Evolutionary conservation across 2,113 vertebrate species (phyloP), one percentile per base, ranked within the genome.

Genomic region (Archocentrus centrarchus): DNA sequence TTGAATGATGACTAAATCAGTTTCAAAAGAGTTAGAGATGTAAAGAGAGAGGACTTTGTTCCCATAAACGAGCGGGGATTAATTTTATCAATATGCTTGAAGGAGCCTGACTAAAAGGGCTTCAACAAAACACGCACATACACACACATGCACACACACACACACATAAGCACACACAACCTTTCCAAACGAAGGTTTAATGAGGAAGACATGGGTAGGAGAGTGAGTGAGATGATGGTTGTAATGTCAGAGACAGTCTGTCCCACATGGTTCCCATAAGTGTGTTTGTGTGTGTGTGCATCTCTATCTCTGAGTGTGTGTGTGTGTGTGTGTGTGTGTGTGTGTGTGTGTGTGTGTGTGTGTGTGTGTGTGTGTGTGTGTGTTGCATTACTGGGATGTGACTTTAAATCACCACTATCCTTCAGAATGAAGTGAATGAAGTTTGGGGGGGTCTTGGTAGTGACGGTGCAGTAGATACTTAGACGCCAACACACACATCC

Each of bases 251-350:
- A 95, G 92, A 95, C 96, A 96, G 96, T 95, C 93, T 91, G 92
- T 94, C 95, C 95, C 97, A 98, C 95, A 95, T 97, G 97, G 94
- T 97, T 97, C 96, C 95, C 93, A 97, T 97, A 96, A 97, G 66
- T 30, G 66, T 70, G 66, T 70, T 50, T 78, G 79, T 83, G 24
- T 24, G 24, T 64, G 76, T 75, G 41, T 68, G 27, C 78, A 14
- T 82, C 75, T 84, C 39, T 87, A 35, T 62, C 3, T 60, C 10
- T 83, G 30, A 64, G 47, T 37, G 62, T 55, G 41, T 64, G 55
- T 68, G 79, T 79, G 70, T 73, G 64, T 47, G 39, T 68, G 0
- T 47, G 64, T 78, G 77, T 83, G 84, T 70, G 76, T 70, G 41
- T 73, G 22, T 83, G 75, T 83, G 82, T 79, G 55, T 85, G 75